A percentile compares a stretch with the other conserved stretches of the same genome.
phyloP scores from a whole-genome alignment of 2,888 invertebrate genomes.

The Argyresthia goedartella region DNA sequence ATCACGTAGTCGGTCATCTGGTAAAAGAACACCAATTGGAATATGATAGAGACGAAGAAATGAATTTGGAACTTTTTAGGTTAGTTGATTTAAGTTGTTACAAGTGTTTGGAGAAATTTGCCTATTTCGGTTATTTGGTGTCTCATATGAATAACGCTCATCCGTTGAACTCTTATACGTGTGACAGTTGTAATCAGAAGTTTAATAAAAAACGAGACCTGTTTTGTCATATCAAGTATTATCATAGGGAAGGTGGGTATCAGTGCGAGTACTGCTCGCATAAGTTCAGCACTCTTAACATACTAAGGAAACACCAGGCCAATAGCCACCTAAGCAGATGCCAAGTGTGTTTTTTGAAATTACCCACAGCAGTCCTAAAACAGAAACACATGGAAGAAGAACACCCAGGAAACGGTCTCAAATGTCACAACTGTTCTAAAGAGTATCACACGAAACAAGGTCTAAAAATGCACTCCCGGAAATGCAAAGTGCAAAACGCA shows the following conservation, averaged over 20 bases:
- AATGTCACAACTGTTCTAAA: slow-evolving; percentile 50
- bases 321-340: slow-evolving; percentile 51
- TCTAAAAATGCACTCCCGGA: slow-evolving; percentile 47
- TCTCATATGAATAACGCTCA: slow-evolving; percentile 53
- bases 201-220: slow-evolving; percentile 55
- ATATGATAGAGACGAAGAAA: slow-evolving; percentile 45
- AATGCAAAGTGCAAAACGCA: slow-evolving; percentile 53
- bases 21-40: slow-evolving; percentile 36
- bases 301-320: slow-evolving; percentile 46
- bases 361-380: slow-evolving; percentile 51
- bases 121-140: slow-evolving; percentile 53
- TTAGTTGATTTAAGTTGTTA: slow-evolving; percentile 43
- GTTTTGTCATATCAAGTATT: slow-evolving; percentile 57
- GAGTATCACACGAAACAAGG: slow-evolving; percentile 58
- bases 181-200: slow-evolving; percentile 53
- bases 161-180: slow-evolving; percentile 53
- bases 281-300: slow-evolving; percentile 45
- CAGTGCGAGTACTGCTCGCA: slow-evolving; percentile 48
- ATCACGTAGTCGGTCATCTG: slow-evolving; percentile 7
- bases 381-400: slow-evolving; percentile 52
- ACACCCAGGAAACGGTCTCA: slow-evolving; percentile 51
- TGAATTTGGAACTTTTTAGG: slow-evolving; percentile 53
- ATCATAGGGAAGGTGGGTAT: slow-evolving; percentile 57
- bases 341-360: slow-evolving; percentile 42
- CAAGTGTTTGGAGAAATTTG: slow-evolving; percentile 42